phyloP scores from a whole-genome alignment of 1,140 invertebrate species.

The Homalodisca vitripennis region DNA sequence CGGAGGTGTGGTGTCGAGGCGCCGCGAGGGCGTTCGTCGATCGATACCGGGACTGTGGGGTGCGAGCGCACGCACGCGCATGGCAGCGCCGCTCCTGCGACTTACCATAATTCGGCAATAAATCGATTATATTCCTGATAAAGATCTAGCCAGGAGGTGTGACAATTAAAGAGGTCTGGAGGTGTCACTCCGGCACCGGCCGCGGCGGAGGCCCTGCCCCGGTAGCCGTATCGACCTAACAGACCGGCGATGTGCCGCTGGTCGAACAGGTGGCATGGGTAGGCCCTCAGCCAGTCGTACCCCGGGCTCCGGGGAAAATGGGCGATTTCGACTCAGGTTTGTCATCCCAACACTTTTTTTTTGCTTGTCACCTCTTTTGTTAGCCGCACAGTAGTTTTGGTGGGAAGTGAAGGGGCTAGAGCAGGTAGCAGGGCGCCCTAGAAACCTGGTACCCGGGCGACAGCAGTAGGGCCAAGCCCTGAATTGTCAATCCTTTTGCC shows the following conservation, averaged over 20 bases:
- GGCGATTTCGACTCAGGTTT: slow-evolving; percentile 32
- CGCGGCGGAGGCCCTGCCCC: neutral
- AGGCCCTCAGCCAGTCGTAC: neutral
- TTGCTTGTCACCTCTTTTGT: neutral
- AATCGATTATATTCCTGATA: slow-evolving; percentile 16
- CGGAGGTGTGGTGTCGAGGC: neutral
- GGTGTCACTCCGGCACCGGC: neutral
- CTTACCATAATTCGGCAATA: neutral
- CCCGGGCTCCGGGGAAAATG: slow-evolving; percentile 18
- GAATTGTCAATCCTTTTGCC: too few species aligned
- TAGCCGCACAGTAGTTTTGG: slow-evolving; percentile 8
- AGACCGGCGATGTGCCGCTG: neutral
- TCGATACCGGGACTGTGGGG: slow-evolving; percentile 13
- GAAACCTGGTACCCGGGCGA: too few species aligned
- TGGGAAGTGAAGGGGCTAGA: neutral
- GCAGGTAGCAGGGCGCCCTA: neutral
- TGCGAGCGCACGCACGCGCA: slow-evolving; percentile 17
- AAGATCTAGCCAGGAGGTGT: slow-evolving; percentile 12
- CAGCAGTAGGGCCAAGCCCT: too few species aligned
- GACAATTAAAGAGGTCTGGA: neutral
- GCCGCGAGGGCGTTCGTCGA: slow-evolving; percentile 9
- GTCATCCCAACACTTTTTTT: neutral
- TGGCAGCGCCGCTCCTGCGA: neutral
- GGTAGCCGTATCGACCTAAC: neutral
- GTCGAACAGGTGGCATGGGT: neutral